Evolutionary conservation across 2,797 vertebrate species (phyloP), one percentile per base, ranked within the genome.

Genomic region (Echeneis naucrates): DNA sequence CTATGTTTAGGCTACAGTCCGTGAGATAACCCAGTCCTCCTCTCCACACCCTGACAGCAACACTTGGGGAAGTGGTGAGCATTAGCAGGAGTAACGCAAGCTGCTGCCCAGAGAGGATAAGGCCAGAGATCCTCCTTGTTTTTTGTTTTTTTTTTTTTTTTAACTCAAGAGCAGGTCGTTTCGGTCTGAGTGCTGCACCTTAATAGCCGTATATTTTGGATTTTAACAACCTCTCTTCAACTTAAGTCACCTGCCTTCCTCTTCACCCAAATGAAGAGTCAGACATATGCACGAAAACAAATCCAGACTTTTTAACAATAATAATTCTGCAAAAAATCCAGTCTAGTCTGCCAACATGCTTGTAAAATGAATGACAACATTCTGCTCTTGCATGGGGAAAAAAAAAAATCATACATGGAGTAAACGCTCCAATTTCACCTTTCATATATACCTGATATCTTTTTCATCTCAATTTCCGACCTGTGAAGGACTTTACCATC

Each of bases 11-110:
- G 57, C 81, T 84, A 76, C 61, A 66, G 79, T 50, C 60, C 27
- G n/a, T 76, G 78, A 83, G 83, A 84, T 85, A 89, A 86, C 68
- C 66, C 73, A 84, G 84, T 52, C 52, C 75, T 61, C 65, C 57
- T 68, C 38, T 76, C 67, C 56, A 58, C 48, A 64, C 59, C 60
- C 5, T 26, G 40, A 72, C 69, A 73, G 68, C 72, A 81, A 64
- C 61, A 65, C 66, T 53, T 32, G 55, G 37, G 47, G 58, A 55
- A 70, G 52, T 50, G 58, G 44, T 42, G 66, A 72, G 50, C 42
- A 7, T 40, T 73, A 17, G 44, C 63, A 59, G 63, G 40, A 68
- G 72, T 58, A 9, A 21, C 2, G 47, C 2, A n/a, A 38, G 51
- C 52, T 5, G 10, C n/a, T n/a, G 37, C 35, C 68, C 24, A 40